phyloP scores from a whole-genome alignment of 1,140 invertebrate species.

The Chrysomallon squamiferum region DNA sequence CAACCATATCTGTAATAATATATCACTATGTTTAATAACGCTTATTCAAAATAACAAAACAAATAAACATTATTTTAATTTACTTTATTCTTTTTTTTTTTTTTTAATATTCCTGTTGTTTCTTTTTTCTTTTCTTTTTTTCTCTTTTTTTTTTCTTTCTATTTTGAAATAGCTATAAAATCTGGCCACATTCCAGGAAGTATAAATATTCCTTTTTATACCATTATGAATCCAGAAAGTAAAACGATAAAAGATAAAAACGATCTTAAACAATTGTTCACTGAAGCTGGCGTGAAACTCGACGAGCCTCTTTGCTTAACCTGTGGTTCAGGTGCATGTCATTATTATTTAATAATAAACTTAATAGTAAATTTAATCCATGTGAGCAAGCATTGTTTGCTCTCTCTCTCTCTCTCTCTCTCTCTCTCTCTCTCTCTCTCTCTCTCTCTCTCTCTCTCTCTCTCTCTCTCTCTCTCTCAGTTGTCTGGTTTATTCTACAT shows the following conservation, averaged over 20 bases:
- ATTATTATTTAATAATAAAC: too few species aligned
- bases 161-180: slow-evolving; percentile 53
- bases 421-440: background rate
- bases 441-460: background rate
- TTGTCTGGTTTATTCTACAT: too few species aligned
- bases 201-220: slow-evolving; percentile 43
- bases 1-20: too few species aligned
- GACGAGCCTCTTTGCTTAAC: slow-evolving; percentile 34
- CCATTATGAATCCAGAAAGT: slow-evolving; percentile 32
- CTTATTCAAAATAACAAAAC: too few species aligned
- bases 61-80: too few species aligned
- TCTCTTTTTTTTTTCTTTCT: too few species aligned
- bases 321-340: slow-evolving; percentile 58
- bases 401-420: background rate
- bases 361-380: too few species aligned
- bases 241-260: slow-evolving; percentile 36
- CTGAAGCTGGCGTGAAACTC: slow-evolving; percentile 38
- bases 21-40: too few species aligned
- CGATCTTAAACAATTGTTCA: slow-evolving; percentile 38
- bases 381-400: background rate
- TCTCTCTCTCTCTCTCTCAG: too few species aligned
- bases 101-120: too few species aligned
- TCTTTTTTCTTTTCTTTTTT: too few species aligned
- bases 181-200: slow-evolving; percentile 50
- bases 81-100: too few species aligned